Percentiles rank a stretch among this genome's conserved stretches.
Evolutionary conservation across 92 coral and sea anemone genomes (phyloP).

Genomic region (Pocillopora grandis): DNA sequence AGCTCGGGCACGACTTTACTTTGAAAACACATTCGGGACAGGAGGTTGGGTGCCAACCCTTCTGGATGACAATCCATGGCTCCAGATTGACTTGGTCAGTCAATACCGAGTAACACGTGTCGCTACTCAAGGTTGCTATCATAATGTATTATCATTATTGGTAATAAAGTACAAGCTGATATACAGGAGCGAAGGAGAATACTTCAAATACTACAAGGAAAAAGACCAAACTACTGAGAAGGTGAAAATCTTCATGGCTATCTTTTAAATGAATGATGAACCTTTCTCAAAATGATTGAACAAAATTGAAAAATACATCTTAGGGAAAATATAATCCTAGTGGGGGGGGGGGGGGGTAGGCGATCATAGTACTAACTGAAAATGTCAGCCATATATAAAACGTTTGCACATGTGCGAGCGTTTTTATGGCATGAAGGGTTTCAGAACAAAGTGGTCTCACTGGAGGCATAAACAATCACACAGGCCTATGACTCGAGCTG

Average conservation of each 20-base stretch:
- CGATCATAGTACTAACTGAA: too few relatives aligned
- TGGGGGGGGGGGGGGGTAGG: too few relatives aligned
- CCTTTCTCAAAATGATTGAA: too few relatives aligned
- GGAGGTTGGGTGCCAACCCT: neutral
- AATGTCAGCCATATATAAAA: too few relatives aligned
- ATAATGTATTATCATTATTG: neutral
- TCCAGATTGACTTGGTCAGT: neutral
- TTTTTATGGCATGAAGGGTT: too few relatives aligned
- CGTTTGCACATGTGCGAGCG: too few relatives aligned
- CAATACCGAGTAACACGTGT: neutral
- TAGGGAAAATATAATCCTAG: too few relatives aligned
- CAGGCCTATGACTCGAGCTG: too few relatives aligned
- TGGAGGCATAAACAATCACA: too few relatives aligned
- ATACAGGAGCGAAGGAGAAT: neutral
- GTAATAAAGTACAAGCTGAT: neutral
- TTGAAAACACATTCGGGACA: neutral
- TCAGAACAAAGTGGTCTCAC: too few relatives aligned
- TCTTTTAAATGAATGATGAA: neutral
- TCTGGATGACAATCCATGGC: neutral
- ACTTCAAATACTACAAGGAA: neutral
- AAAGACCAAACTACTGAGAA: neutral
- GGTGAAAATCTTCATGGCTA: neutral
- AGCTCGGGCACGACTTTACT: neutral
- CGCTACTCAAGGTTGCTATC: neutral
- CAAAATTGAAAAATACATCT: too few relatives aligned